Evolutionary conservation across 2,797 vertebrate species (phyloP), one percentile per base, ranked within the genome.

Genomic region (Hephaestus fuliginosus): DNA sequence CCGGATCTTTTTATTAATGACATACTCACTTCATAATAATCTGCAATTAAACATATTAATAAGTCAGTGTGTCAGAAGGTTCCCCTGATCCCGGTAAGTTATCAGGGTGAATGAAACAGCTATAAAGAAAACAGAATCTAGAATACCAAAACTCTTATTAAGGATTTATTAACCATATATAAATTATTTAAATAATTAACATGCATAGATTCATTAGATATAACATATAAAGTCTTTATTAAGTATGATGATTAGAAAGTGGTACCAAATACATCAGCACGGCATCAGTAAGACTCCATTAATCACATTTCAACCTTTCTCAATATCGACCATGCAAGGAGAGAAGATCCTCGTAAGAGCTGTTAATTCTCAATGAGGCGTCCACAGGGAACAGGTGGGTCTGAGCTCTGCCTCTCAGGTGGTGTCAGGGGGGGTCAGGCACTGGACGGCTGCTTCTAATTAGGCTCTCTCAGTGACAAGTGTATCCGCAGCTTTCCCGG

Each of bases 381-480:
- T 88, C 82, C 43, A 7, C 20, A 1, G 82, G 76, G 85, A 88
- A 87, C 87, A 90, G 84, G 89, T 90, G 82, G 8, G 72, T 68
- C 75, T 65, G 56, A 52, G 62, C 41, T 73, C 53, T 76, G 74
- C 46, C 73, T 86, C 82, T 92, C 80, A 88, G 86, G 89, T 91
- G 85, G 71, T 60, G 68, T 86, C 46, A 2, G 72, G 25, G 60
- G 57, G 72, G 78, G 66, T 85, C 82, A 61, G 74, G 52, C 13
- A 0, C 28, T 72, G 76, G 79, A 69, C 53, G 67, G 63, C 75
- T 91, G 81, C 68, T 84, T 83, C 83, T 92, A 89, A 92, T 93
- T 91, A 90, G 80, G 62, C 86, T 84, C 81, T 91, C 81, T 87
- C 63, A n/a, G 76, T 88, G 89, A 90, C 83, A 89, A 88, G 89